Conservation (phyloP, 2,888 invertebrate species). For the Petrolisthes manimaculis region DNA sequence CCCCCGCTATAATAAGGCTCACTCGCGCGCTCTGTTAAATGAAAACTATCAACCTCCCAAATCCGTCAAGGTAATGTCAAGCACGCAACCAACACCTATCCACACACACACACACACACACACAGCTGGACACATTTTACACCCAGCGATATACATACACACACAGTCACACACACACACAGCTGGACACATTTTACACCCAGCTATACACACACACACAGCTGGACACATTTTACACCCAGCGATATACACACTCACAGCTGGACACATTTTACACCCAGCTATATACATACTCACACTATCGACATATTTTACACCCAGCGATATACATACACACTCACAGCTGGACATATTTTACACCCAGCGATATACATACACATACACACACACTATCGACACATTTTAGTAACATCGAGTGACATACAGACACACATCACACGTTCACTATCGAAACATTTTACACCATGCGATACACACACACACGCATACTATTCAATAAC, state of each 20-base stretch:
- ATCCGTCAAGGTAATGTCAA: not conserved
- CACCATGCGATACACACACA: no score
- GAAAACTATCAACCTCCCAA: not conserved
- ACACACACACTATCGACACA: not conserved
- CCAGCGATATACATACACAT: not conserved
- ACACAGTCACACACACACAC: not conserved
- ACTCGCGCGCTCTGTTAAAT: not conserved
- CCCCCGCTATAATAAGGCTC: not conserved
- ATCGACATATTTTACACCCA: not conserved
- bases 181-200: no score
- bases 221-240: no score
- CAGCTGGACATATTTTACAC: not conserved
- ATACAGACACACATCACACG: not conserved
- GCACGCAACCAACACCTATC: not conserved
- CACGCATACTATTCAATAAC: no score
- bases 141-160: not conserved
- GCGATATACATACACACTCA: not conserved
- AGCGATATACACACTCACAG: no score
- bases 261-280: no score
- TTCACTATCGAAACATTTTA: not conserved
- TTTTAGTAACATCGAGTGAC: not conserved
- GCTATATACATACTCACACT: no score
- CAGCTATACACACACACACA: no score
- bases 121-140: no score
- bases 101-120: not conserved